phyloP scores from a whole-genome alignment of 2,113 vertebrate species.

The Synchiropus splendidus region DNA sequence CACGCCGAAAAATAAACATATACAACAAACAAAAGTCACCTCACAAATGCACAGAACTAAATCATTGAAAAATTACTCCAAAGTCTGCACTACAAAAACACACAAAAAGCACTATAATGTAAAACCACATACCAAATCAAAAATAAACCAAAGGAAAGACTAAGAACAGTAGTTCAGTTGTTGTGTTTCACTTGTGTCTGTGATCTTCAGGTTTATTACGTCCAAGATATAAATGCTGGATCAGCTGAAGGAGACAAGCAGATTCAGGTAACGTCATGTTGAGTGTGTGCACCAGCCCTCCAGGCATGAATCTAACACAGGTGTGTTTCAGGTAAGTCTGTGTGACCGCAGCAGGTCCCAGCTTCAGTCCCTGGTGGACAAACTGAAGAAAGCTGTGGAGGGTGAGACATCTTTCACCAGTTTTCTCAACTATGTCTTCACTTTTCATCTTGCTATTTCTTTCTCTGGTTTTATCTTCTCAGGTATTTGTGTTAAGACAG shows the following conservation, averaged over 20 bases:
- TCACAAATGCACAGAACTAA: too few species aligned
- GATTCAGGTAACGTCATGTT: slow-evolving; percentile 10
- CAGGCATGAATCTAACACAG: background rate
- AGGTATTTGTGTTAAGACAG: too few species aligned
- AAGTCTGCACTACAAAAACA: too few species aligned
- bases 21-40: too few species aligned
- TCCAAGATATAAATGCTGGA: slow-evolving; percentile 83
- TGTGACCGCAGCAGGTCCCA: slow-evolving; percentile 69
- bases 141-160: too few species aligned
- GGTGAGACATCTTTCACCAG: slow-evolving; percentile 52
- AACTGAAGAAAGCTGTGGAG: slow-evolving; percentile 68
- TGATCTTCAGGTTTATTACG: slow-evolving; percentile 75
- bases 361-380: slow-evolving; percentile 70
- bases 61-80: too few species aligned
- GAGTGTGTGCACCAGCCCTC: too few species aligned
- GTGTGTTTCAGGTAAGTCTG: slow-evolving; percentile 65
- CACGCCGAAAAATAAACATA: too few species aligned
- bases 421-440: background rate
- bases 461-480: too few species aligned
- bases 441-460: background rate
- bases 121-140: too few species aligned
- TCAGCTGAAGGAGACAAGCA: slow-evolving; percentile 50
- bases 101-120: too few species aligned
- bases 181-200: slow-evolving; percentile 4
- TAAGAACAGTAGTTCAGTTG: too few species aligned